A percentile compares a stretch with the other conserved stretches of the same genome.
These are phyloP conservation scores for Norana najaformis DNA, from an alignment of 2,888 invertebrate genomes.

Conservation along the genomic window DNA sequence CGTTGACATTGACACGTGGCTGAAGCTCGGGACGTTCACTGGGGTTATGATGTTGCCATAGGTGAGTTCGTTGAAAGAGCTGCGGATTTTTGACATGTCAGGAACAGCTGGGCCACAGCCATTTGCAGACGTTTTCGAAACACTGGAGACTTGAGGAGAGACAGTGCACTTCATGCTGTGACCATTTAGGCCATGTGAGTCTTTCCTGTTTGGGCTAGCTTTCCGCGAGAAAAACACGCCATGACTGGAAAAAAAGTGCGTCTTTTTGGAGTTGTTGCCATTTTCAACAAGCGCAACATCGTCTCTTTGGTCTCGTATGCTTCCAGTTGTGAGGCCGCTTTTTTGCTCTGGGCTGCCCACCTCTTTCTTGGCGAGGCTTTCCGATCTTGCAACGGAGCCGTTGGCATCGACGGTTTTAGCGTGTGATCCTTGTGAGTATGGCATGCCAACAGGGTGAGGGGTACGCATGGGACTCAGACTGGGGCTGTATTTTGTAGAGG, in stretches of 20 bases:
- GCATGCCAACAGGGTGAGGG: not conserved
- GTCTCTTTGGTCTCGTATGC: not conserved
- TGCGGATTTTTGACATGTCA: not conserved
- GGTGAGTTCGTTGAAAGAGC: not conserved
- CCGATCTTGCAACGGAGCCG: not conserved
- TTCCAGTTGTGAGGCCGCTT: not conserved
- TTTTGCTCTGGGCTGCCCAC: not conserved
- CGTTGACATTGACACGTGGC: not conserved
- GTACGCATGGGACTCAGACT: not conserved
- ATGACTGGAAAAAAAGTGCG: not conserved
- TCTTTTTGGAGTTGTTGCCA: not conserved
- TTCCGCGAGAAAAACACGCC: not conserved
- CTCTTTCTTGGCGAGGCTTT: not conserved
- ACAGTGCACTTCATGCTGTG: conserved; percentile 13
- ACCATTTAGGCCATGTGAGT: not conserved
- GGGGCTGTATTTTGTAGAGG: not conserved
- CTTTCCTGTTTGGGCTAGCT: not conserved
- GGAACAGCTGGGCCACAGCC: not conserved
- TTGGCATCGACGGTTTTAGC: not conserved
- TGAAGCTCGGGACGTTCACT: not conserved
- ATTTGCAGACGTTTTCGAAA: not conserved
- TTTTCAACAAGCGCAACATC: not conserved
- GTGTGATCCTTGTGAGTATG: not conserved
- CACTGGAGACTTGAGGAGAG: not conserved
- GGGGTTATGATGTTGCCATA: not conserved